Evolutionary conservation across 2,888 invertebrate species (phyloP), one percentile per base, ranked within the genome.

Genomic region (Myathropa florea): DNA sequence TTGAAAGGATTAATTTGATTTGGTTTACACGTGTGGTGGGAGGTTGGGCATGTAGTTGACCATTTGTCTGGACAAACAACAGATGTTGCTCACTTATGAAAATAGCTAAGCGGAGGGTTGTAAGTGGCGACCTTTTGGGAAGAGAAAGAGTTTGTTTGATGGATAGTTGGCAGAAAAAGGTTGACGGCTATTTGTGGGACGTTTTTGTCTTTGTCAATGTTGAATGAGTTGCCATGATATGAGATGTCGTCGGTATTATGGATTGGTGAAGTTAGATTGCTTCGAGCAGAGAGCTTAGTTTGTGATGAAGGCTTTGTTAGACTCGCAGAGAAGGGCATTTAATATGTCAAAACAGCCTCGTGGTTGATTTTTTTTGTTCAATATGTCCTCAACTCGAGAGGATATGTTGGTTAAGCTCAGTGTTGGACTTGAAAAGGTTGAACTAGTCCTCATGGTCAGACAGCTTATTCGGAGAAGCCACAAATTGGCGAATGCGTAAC

Each of bases 1-100:
- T 33, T 85, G 76, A 81, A 82, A n/a, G 39, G 61, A 39, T 61
- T 77, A 68, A 81, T 70, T 46, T 28, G 23, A 23, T 36, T 57
- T 79, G 36, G 70, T 18, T n/a, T 46, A 6, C n/a, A 3, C 18
- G 39, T 61, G 24, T 24, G n/a, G 6, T 14, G 14, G 57, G 60
- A 53, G 18, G 23, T 61, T 4, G 36, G 18, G 24, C 12, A 4
- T 46, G n/a, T 1, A 46, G 26, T 60, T 81, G 63, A 1, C n/a
- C 57, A 39, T 63, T 83, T 60, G 72, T 26, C 61, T 57, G 83
- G 57, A 10, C 23, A 57, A 23, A 57, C 12, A 23, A 3, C 46
- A 46, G 46, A 46, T 46, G 46, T 46, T 46, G 46, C 18, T 46
- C 46, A 46, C 18, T 46, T 46, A 46, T 46, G 46, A 18, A 18